Evolutionary conservation across 2,888 invertebrate species (phyloP).

Genomic region (Ophion obscuratus): DNA sequence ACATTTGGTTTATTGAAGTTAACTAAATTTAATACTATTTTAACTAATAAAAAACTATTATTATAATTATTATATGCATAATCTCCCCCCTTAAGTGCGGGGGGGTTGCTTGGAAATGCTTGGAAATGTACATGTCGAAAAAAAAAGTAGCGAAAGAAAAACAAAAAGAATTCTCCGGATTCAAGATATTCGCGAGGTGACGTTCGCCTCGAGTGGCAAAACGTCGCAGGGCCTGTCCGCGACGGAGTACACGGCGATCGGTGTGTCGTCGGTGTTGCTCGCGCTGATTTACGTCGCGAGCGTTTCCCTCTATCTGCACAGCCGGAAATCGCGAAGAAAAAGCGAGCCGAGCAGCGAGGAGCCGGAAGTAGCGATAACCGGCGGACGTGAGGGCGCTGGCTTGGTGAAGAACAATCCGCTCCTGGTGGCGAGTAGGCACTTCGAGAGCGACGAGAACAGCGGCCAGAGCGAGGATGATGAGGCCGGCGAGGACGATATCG

Average conservation of each 20-base stretch:
- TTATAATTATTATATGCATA: no score
- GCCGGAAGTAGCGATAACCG: constrained; percentile 81
- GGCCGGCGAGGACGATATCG: constrained; percentile 76
- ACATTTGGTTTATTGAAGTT: no score
- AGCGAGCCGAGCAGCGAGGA: constrained; percentile 69
- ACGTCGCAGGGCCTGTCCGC: constrained; percentile 87
- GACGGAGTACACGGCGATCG: constrained; percentile 93
- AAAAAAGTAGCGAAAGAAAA: no score
- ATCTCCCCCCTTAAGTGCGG: no score
- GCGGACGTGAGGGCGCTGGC: constrained; percentile 87
- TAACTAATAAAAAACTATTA: no score
- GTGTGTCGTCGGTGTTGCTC: constrained; percentile 92
- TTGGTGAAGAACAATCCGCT: constrained; percentile 92
- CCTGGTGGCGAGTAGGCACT: constrained; percentile 87
- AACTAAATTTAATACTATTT: no score
- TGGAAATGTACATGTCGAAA: not conserved
- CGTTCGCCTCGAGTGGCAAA: constrained; percentile 87
- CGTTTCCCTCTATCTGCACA: constrained; percentile 92
- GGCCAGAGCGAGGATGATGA: constrained; percentile 73
- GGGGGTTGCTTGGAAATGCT: not conserved
- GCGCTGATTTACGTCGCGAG: constrained; percentile 94
- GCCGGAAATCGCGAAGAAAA: constrained; percentile 87
- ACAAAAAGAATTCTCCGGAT: not conserved
- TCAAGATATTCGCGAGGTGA: constrained; percentile 92
- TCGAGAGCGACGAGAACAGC: constrained; percentile 80